Conservation (phyloP, 2,888 invertebrate genomes). For the Tethea ocularis region DNA sequence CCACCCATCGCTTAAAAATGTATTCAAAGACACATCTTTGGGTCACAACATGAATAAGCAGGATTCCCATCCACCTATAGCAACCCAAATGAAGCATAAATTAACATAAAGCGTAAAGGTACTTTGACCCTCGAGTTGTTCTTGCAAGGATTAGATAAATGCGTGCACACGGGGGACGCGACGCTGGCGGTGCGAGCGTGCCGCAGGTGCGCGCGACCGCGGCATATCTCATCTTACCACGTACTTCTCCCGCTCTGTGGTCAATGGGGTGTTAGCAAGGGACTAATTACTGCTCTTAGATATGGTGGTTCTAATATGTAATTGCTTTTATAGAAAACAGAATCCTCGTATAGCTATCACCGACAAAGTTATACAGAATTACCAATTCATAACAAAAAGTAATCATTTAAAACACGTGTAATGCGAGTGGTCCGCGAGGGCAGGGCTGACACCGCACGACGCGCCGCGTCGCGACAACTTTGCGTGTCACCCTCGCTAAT, state of each 20-base stretch:
- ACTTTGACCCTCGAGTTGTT: conserved; percentile 22
- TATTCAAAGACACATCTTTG: too few relatives aligned
- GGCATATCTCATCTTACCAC: conserved; percentile 33
- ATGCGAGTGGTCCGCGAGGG: conserved; percentile 21
- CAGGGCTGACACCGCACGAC: conserved; percentile 24
- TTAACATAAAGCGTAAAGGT: not conserved
- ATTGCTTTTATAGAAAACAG: too few relatives aligned
- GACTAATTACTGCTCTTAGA: not conserved
- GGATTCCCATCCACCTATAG: not conserved
- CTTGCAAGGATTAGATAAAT: conserved; percentile 55
- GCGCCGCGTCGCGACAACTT: conserved; percentile 40
- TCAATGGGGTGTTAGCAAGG: not conserved
- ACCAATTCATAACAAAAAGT: conserved; percentile 36
- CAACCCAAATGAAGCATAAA: conserved; percentile 10
- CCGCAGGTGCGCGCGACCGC: conserved; percentile 42
- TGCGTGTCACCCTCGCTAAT: conserved; percentile 57
- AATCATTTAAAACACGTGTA: conserved; percentile 43
- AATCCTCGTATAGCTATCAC: too few relatives aligned
- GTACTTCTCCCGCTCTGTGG: not conserved
- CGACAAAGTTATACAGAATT: not conserved
- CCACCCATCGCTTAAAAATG: too few relatives aligned
- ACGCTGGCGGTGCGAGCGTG: conserved; percentile 30
- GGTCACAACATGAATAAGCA: too few relatives aligned
- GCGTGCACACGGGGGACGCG: conserved; percentile 26
- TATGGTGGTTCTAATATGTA: too few relatives aligned